Evolutionary conservation across 2,797 vertebrate species (phyloP), one percentile per base, ranked within the genome.

Genomic region (Leptoclinus maculatus): DNA sequence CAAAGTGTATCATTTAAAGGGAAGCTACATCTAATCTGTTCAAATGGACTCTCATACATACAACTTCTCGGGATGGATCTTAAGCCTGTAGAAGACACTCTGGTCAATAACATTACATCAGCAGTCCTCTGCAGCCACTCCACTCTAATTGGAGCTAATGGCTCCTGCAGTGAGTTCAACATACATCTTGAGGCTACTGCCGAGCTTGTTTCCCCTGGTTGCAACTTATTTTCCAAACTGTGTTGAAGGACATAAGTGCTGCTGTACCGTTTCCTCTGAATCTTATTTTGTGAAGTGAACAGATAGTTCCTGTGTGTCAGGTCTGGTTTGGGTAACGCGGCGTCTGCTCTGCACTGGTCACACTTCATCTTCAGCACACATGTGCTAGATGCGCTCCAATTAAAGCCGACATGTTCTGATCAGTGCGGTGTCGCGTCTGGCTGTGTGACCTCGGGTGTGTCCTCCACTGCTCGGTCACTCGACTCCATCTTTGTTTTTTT

Each of bases 81-180:
- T 47, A 51, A 86, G 76, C 66, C 59, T 58, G 19, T 66, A 70
- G 63, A 68, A 72, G 73, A 79, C 78, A 62, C 71, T 73, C 12
- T 68, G 80, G 79, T 91, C 84, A 88, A 80, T 88, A 85, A 54
- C 79, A 72, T 83, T 74, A 72, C 69, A 76, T 80, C 77, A 82
- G 86, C 66, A 56, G 39, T 56, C 73, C 63, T 74, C 72, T 70
- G 29, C 77, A 82, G 83, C 73, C 25, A 66, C 75, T 86, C 54
- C 54, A 29, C 73, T 88, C 76, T 91, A 88, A 92, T 90, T 88
- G 85, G 76, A 85, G 69, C 71, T 90, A 92, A 92, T 93, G 84
- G 81, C 80, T 85, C 60, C 79, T 80, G 71, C 78, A 57, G 63
- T 66, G 58, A 78, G 66, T 81, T 86, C 63, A 87, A 66, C 82